Evolutionary conservation across 2,888 invertebrate species (phyloP).

Genomic region (Drosophila kuntzei): DNA sequence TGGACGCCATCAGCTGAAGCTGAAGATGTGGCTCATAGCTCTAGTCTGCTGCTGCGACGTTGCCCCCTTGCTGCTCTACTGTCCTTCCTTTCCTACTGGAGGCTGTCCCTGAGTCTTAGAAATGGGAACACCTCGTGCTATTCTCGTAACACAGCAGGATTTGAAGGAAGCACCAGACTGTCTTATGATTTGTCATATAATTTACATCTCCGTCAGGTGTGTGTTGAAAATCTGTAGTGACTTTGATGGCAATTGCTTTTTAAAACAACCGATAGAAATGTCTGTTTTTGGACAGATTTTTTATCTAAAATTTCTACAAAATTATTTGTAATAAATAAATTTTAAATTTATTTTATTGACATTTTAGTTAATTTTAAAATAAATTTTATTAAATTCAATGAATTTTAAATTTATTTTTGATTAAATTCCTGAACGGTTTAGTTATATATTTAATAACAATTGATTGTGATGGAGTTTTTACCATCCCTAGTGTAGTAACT

Average conservation of each 20-base stretch:
- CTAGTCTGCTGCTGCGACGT: neutral
- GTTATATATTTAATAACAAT: constrained; percentile 1
- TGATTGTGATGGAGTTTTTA: neutral
- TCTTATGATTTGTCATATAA: neutral
- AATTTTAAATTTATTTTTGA: no score
- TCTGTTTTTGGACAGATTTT: no score
- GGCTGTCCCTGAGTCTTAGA: neutral
- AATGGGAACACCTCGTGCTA: neutral
- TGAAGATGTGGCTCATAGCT: constrained; percentile 2
- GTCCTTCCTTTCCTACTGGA: no score
- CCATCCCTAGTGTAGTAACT: constrained; percentile 26
- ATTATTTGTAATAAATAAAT: neutral
- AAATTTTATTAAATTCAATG: no score
- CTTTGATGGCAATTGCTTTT: neutral
- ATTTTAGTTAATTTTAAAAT: no score
- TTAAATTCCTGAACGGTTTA: neutral
- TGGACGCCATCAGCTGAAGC: constrained; percentile 31
- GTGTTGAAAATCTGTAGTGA: neutral
- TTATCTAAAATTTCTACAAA: no score
- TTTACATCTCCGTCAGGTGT: constrained; percentile 11
- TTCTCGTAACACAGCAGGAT: neutral
- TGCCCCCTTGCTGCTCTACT: neutral
- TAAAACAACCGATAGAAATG: no score
- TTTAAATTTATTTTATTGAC: no score
- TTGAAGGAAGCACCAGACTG: neutral